These are phyloP conservation scores for Microhierax caerulescens DNA, from an alignment of 2,797 vertebrate genomes.

Conservation along the genomic window DNA sequence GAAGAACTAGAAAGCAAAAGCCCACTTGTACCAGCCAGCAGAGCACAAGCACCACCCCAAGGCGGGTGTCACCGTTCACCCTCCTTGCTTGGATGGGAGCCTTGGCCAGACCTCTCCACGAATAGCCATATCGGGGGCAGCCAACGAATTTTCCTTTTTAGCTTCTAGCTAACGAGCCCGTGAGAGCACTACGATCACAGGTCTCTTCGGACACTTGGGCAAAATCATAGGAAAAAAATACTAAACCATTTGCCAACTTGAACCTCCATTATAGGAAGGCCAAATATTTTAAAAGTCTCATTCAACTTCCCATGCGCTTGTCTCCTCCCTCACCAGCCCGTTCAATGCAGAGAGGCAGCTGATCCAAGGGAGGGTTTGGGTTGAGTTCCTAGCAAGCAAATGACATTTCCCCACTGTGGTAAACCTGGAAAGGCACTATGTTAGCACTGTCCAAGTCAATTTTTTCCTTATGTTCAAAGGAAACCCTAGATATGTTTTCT, in stretches of 20 bases:
- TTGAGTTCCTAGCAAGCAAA: conserved; percentile 11
- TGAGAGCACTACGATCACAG: neutral
- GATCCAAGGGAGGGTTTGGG: neutral
- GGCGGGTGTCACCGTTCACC: neutral
- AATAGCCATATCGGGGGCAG: neutral
- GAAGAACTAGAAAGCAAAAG: neutral
- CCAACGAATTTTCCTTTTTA: neutral
- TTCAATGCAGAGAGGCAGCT: neutral
- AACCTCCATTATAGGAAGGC: neutral
- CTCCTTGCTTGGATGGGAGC: neutral
- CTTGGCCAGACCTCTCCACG: neutral
- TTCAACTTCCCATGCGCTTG: neutral
- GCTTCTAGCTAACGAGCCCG: neutral
- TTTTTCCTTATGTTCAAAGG: conserved; percentile 55
- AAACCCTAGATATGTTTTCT: conserved; percentile 37
- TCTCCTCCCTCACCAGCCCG: neutral
- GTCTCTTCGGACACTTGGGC: neutral
- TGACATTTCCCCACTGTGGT: neutral
- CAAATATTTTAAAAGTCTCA: neutral
- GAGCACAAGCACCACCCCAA: neutral
- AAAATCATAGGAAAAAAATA: neutral
- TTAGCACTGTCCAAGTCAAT: conserved; percentile 9
- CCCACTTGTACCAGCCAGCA: neutral
- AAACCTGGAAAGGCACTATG: neutral
- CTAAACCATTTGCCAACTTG: neutral